A percentile compares a stretch with the other conserved stretches of the same genome.
Conservation (phyloP, 2,888 invertebrate genomes). For the Drosophila kambysellisi region DNA sequence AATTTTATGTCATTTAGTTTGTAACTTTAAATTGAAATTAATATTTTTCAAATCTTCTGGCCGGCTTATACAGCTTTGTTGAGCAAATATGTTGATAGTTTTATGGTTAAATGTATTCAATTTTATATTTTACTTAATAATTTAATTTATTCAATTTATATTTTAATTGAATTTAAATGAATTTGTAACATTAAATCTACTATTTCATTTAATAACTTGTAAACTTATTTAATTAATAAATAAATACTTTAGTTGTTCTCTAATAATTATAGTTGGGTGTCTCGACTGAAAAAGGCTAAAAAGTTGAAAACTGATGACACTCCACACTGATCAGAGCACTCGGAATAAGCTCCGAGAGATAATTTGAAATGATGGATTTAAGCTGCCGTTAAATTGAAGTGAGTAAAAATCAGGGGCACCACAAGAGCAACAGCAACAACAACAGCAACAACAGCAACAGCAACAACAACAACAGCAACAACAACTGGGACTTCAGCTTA, state of each 20-base stretch:
- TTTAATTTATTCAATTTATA: not conserved
- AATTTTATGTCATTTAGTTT: not conserved
- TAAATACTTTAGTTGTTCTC: not conserved
- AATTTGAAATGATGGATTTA: slow-evolving; percentile 50
- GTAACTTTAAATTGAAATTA: not conserved
- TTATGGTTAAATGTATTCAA: too few relatives aligned
- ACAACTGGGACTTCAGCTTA: slow-evolving; percentile 1
- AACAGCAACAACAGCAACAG: slow-evolving; percentile 3
- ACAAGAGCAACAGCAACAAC: slow-evolving; percentile 8
- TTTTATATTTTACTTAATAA: too few relatives aligned
- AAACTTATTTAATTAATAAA: not conserved
- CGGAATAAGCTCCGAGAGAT: slow-evolving; percentile 2
- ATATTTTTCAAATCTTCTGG: not conserved
- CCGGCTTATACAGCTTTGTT: too few relatives aligned
- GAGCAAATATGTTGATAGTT: too few relatives aligned
- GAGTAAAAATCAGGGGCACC: slow-evolving; percentile 3
- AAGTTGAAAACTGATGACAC: not conserved
- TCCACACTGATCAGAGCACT: slow-evolving; percentile 14
- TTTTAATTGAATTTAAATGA: not conserved
- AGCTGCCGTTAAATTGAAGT: slow-evolving; percentile 60
- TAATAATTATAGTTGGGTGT: not conserved
- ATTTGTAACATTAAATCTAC: not conserved
- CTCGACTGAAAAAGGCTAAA: not conserved
- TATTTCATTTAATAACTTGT: not conserved
- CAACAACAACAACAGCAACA: slow-evolving; percentile 5